phyloP scores from a whole-genome alignment of 2,797 vertebrate species.

The Phrynocephalus guinanensis region DNA sequence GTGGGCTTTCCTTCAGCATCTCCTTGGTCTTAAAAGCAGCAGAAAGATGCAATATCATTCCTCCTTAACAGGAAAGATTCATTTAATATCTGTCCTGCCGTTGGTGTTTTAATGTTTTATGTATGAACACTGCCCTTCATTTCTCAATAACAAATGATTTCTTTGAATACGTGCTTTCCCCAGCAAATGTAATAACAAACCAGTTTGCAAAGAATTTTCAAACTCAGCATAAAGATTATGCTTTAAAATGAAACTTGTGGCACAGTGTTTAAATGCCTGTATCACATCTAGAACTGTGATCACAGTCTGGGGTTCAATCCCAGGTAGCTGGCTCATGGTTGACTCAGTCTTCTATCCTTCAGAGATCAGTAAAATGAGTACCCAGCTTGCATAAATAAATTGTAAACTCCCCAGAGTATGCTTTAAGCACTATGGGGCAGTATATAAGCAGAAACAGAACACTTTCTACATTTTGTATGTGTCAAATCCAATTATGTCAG shows the following conservation, averaged over 20 bases:
- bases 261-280: no score
- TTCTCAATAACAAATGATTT: background rate
- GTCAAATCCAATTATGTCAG: slow-evolving; percentile 38
- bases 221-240: background rate
- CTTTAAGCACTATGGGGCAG: no score
- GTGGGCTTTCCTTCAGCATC: background rate
- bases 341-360: no score
- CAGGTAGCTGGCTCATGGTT: no score
- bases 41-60: background rate
- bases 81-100: background rate
- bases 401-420: no score
- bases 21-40: background rate
- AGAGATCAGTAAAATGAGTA: no score
- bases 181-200: background rate
- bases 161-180: background rate
- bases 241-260: slow-evolving; percentile 12
- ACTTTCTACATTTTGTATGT: background rate
- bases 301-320: no score
- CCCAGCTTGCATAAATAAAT: no score
- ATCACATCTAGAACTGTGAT: no score
- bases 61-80: background rate
- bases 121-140: background rate
- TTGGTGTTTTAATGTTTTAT: background rate
- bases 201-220: background rate
- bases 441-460: no score